Evolutionary conservation across 1,140 invertebrate species (phyloP).

Genomic region (Zaprionus kolodkinae): DNA sequence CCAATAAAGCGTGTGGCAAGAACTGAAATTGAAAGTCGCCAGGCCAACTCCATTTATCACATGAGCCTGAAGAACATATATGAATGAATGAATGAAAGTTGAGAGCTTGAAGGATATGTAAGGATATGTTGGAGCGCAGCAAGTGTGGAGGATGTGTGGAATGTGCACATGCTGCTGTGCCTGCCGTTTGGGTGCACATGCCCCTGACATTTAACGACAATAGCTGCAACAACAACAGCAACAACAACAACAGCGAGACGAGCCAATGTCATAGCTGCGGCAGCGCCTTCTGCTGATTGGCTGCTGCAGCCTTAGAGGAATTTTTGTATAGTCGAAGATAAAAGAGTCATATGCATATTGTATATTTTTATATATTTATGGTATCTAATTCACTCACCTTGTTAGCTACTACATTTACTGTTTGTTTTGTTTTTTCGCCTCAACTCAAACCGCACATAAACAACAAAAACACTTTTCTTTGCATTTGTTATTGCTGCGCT

Average conservation of each 20-base stretch:
- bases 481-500: constrained; percentile 37
- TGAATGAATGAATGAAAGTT: constrained; percentile 33
- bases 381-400: constrained; percentile 29
- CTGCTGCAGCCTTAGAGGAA: constrained; percentile 42
- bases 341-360: too few species aligned
- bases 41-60: constrained; percentile 13
- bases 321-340: constrained; percentile 23
- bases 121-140: constrained; percentile 22
- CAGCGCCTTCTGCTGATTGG: constrained; percentile 69
- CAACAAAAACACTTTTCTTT: constrained; percentile 51
- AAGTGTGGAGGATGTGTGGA: not conserved
- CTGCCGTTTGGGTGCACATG: constrained; percentile 60
- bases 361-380: too few species aligned
- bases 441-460: constrained; percentile 45
- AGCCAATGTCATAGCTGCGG: constrained; percentile 69
- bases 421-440: not conserved
- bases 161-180: constrained; percentile 16
- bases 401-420: constrained; percentile 38
- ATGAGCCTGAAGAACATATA: constrained; percentile 13
- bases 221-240: constrained; percentile 40
- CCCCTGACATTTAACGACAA: constrained; percentile 76
- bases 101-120: constrained; percentile 21
- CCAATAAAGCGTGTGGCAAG: not conserved
- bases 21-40: constrained; percentile 26
- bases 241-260: constrained; percentile 37